These are phyloP conservation scores for Drosophila lacertosa DNA, from an alignment of 1,140 invertebrate species.

Conservation along the genomic window DNA sequence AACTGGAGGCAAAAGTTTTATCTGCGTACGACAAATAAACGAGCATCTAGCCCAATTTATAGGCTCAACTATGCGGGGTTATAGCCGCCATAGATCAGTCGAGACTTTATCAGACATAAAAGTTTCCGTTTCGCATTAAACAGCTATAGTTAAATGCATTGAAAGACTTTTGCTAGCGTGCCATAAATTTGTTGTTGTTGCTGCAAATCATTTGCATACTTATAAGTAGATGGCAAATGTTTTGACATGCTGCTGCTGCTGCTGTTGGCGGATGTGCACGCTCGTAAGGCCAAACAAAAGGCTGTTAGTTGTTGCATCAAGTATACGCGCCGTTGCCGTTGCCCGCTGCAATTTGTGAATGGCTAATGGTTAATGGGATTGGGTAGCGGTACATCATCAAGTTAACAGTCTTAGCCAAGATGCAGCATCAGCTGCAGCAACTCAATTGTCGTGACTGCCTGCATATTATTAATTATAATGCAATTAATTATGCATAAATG, in stretches of 20 bases:
- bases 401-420: conserved; percentile 34
- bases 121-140: conserved; percentile 64
- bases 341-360: conserved; percentile 37
- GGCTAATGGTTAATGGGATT: conserved; percentile 59
- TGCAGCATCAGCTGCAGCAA: conserved; percentile 31
- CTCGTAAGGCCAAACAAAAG: conserved; percentile 41
- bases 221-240: conserved; percentile 66
- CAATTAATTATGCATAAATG: conserved; percentile 18
- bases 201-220: conserved; percentile 71
- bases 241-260: conserved; percentile 55
- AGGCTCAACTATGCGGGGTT: conserved; percentile 35
- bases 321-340: conserved; percentile 59
- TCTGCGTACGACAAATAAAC: conserved; percentile 28
- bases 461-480: conserved; percentile 34
- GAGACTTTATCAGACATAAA: conserved; percentile 51
- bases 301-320: conserved; percentile 52
- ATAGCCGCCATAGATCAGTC: conserved; percentile 33
- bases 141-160: conserved; percentile 37
- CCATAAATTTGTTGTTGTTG: conserved; percentile 53
- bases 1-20: conserved; percentile 44
- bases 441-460: conserved; percentile 28
- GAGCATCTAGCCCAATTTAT: conserved; percentile 45
- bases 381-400: conserved; percentile 56
- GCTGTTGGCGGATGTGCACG: conserved; percentile 59
- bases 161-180: conserved; percentile 45